These are phyloP conservation scores for Gymnoscopelus braueri DNA, from an alignment of 2,797 vertebrate genomes.

Conservation along the genomic window DNA sequence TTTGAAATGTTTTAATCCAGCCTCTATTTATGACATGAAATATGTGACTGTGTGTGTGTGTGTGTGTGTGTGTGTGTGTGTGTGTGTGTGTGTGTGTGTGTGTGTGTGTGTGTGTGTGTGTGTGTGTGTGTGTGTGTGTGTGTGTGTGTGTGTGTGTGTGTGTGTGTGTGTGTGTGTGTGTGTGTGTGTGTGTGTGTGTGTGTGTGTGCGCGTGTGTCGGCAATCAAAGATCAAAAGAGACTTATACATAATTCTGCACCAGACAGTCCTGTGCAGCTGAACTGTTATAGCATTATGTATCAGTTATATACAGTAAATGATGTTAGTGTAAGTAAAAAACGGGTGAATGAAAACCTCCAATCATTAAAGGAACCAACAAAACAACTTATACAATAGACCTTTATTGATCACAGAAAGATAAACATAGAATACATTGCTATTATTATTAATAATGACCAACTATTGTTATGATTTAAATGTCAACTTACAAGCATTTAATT, in stretches of 20 bases:
- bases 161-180: neutral
- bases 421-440: conserved; percentile 42
- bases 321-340: neutral
- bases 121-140: neutral
- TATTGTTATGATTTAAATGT: conserved; percentile 29
- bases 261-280: neutral
- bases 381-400: conserved; percentile 37
- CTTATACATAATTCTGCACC: conserved; percentile 4
- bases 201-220: neutral
- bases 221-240: conserved; percentile 7
- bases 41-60: conserved; percentile 12
- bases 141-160: conserved; percentile 3
- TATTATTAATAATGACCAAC: conserved; percentile 16
- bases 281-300: neutral
- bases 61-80: neutral
- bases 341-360: neutral
- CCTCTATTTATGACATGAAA: conserved; percentile 18
- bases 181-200: neutral
- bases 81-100: neutral
- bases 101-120: neutral
- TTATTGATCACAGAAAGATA: conserved; percentile 62
- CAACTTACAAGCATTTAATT: conserved; percentile 1
- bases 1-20: conserved; percentile 31
- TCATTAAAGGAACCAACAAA: conserved; percentile 34
- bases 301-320: neutral